Evolutionary conservation across 2,888 invertebrate species (phyloP).

Genomic region (Synanthedon tipuliformis): DNA sequence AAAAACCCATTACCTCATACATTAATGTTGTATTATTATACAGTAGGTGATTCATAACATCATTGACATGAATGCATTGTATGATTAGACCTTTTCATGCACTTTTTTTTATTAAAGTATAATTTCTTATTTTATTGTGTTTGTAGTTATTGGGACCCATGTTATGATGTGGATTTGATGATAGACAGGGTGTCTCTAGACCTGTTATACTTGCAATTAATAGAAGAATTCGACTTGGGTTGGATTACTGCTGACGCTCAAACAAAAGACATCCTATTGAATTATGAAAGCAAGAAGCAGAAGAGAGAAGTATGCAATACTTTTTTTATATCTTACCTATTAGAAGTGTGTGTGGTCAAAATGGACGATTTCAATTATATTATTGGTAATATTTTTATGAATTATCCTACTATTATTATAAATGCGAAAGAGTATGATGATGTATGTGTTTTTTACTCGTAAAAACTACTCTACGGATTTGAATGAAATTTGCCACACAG

Average conservation of each 20-base stretch:
- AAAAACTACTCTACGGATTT: no score
- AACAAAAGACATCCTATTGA: slow-evolving; percentile 74
- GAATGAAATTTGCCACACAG: no score
- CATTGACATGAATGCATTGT: no score
- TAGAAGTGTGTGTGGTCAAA: neutral
- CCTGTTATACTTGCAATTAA: slow-evolving; percentile 87
- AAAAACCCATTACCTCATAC: no score
- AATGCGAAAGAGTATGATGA: no score
- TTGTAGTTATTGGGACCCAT: slow-evolving; percentile 89
- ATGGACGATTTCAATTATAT: neutral
- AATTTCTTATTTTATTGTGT: neutral
- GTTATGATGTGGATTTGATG: slow-evolving; percentile 85
- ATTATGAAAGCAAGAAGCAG: slow-evolving; percentile 80
- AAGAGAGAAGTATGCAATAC: slow-evolving; percentile 78
- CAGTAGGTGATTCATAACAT: no score
- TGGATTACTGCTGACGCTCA: slow-evolving; percentile 85
- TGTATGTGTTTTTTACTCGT: no score
- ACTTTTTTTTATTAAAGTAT: neutral
- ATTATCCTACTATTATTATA: no score
- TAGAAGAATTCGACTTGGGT: slow-evolving; percentile 86
- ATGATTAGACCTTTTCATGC: no score
- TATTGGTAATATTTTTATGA: neutral
- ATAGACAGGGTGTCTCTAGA: slow-evolving; percentile 86
- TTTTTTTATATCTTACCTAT: no score
- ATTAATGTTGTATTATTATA: no score